Conservation (phyloP, 2,113 vertebrate genomes). For the Chrysochloris asiatica region DNA sequence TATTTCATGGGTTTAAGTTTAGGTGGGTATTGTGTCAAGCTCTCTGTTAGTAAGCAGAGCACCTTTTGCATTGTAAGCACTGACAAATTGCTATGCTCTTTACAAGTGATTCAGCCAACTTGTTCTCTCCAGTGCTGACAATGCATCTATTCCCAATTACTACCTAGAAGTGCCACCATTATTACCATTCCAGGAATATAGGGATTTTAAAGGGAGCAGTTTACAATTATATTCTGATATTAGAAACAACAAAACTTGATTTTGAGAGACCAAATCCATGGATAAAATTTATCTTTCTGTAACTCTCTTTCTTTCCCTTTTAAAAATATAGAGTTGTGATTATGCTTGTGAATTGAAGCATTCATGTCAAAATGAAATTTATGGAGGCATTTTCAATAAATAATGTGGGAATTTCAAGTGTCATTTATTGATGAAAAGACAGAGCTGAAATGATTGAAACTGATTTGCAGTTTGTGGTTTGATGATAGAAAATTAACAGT, state of each 20-base stretch:
- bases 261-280: constrained; percentile 9
- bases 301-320: background rate
- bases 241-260: background rate
- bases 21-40: background rate
- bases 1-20: background rate
- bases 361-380: constrained; percentile 6
- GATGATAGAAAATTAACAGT: background rate
- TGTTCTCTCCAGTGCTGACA: background rate
- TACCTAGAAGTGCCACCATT: background rate
- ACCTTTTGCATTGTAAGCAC: background rate
- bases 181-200: background rate
- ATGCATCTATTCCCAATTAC: background rate
- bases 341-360: background rate
- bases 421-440: constrained; percentile 38
- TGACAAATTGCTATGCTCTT: background rate
- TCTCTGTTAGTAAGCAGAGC: background rate
- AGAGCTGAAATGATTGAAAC: background rate
- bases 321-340: background rate
- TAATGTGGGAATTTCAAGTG: background rate
- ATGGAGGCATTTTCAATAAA: constrained; percentile 8
- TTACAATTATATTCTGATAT: background rate
- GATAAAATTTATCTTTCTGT: background rate
- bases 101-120: background rate
- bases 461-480: background rate
- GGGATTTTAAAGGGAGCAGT: background rate